A percentile compares a stretch with the other conserved stretches of the same genome.
Conservation (phyloP, 2,797 vertebrate species). For the Lycodopsis pacificus region DNA sequence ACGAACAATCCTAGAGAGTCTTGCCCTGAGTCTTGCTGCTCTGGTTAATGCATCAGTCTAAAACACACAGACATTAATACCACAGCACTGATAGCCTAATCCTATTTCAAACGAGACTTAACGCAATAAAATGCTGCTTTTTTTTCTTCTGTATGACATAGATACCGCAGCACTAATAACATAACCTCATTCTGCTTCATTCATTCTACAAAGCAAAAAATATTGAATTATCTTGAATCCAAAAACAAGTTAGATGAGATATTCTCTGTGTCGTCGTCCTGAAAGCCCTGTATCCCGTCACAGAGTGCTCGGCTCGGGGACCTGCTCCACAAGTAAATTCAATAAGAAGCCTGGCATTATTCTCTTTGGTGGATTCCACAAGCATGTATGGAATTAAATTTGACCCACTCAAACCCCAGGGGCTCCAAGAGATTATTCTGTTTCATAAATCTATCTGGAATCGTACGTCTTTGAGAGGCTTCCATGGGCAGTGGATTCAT, state of each 20-base stretch:
- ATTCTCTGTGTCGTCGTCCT: slow-evolving; percentile 68
- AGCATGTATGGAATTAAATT: slow-evolving; percentile 68
- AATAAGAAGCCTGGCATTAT: slow-evolving; percentile 67
- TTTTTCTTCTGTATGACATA: slow-evolving; percentile 71
- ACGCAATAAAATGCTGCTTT: slow-evolving; percentile 76
- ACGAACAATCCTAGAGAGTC: slow-evolving; percentile 70
- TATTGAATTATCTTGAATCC: slow-evolving; percentile 79
- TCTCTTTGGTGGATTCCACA: slow-evolving; percentile 78
- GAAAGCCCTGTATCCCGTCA: slow-evolving; percentile 72
- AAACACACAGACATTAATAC: slow-evolving; percentile 79
- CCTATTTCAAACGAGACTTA: slow-evolving; percentile 76
- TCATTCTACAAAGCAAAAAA: slow-evolving; percentile 76
- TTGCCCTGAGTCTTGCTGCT: slow-evolving; percentile 62
- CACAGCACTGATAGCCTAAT: slow-evolving; percentile 77
- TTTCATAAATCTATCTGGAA: not conserved
- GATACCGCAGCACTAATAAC: slow-evolving; percentile 78
- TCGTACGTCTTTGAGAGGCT: slow-evolving; percentile 1
- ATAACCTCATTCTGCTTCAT: slow-evolving; percentile 77
- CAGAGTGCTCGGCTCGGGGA: slow-evolving; percentile 63
- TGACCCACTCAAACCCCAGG: slow-evolving; percentile 14
- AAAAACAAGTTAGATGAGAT: slow-evolving; percentile 77
- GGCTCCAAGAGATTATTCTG: slow-evolving; percentile 10
- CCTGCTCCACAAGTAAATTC: slow-evolving; percentile 68
- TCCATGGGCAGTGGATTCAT: not conserved
- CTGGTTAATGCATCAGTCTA: slow-evolving; percentile 77